Percentiles rank a stretch among this genome's conserved stretches.
Conservation (phyloP, 1,140 invertebrate species). For the Panulirus ornatus region DNA sequence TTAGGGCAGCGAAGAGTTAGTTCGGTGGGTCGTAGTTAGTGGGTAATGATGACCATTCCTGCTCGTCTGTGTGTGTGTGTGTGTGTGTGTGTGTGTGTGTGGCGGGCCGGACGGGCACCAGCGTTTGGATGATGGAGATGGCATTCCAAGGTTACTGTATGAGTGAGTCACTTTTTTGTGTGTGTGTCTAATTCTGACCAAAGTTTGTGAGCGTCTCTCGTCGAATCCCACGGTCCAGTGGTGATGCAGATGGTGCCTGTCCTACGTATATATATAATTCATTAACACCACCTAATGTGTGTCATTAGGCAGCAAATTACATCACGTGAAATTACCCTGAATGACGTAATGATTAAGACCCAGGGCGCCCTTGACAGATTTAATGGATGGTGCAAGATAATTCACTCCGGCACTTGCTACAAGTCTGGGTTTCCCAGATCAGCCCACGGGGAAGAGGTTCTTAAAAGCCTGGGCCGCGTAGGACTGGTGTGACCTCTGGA, state of each 20-base stretch:
- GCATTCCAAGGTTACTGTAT: not conserved
- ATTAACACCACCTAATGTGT: slow-evolving; percentile 13
- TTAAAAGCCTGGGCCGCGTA: not conserved
- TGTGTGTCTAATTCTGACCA: not conserved
- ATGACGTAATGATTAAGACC: slow-evolving; percentile 47
- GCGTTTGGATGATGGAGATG: not conserved
- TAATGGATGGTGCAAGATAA: slow-evolving; percentile 28
- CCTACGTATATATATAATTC: not conserved
- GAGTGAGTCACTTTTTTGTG: not conserved
- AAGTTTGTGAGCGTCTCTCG: not conserved
- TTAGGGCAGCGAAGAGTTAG: not conserved
- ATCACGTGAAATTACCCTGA: slow-evolving; percentile 54
- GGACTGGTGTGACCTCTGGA: slow-evolving; percentile 1
- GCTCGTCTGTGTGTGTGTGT: slow-evolving; percentile 8
- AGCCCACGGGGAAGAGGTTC: not conserved
- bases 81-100: slow-evolving; percentile 11
- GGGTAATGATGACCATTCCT: not conserved
- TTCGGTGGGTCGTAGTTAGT: not conserved
- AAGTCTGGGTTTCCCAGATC: slow-evolving; percentile 21
- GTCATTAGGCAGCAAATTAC: slow-evolving; percentile 13
- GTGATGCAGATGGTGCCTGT: not conserved
- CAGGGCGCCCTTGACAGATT: slow-evolving; percentile 43
- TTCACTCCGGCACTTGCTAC: not conserved
- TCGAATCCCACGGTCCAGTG: not conserved
- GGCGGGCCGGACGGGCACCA: not conserved